These are phyloP conservation scores for Siphamia tubifer DNA, from an alignment of 2,113 vertebrate genomes.

Conservation along the genomic window DNA sequence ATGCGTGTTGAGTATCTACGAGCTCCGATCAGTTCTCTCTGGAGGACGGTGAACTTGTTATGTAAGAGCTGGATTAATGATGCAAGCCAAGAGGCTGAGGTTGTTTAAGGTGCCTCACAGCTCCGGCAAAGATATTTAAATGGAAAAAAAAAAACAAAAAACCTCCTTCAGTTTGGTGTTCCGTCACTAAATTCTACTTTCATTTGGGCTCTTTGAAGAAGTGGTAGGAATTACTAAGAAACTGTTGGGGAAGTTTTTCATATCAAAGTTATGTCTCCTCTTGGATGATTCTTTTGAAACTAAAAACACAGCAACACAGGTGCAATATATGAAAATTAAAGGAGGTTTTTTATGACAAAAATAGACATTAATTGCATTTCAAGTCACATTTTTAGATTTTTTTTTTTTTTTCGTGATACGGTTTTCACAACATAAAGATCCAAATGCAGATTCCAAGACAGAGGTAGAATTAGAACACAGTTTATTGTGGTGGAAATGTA, in stretches of 20 bases:
- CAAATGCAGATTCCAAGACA: too few species aligned
- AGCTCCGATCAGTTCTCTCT: background rate
- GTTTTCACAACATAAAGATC: too few species aligned
- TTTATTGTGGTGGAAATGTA: too few species aligned
- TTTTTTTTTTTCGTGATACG: too few species aligned
- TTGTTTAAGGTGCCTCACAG: background rate
- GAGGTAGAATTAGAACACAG: too few species aligned
- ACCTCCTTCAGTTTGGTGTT: constrained; percentile 2
- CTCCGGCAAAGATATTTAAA: background rate
- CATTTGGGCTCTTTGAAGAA: background rate
- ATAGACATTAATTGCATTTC: background rate
- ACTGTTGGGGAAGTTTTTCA: background rate
- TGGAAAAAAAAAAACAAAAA: background rate
- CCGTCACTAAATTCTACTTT: background rate
- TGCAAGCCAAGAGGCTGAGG: constrained; percentile 16
- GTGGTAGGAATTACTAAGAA: background rate
- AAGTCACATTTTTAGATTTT: too few species aligned
- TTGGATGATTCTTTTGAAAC: background rate
- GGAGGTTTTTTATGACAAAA: too few species aligned
- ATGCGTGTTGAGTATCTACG: constrained; percentile 8
- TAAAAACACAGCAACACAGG: background rate
- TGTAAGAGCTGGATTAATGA: constrained; percentile 45
- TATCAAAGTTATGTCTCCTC: background rate
- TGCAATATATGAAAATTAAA: background rate
- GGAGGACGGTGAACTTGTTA: constrained; percentile 17